phyloP scores from a whole-genome alignment of 2,888 invertebrate species.

The Drosophila maculinotata region DNA sequence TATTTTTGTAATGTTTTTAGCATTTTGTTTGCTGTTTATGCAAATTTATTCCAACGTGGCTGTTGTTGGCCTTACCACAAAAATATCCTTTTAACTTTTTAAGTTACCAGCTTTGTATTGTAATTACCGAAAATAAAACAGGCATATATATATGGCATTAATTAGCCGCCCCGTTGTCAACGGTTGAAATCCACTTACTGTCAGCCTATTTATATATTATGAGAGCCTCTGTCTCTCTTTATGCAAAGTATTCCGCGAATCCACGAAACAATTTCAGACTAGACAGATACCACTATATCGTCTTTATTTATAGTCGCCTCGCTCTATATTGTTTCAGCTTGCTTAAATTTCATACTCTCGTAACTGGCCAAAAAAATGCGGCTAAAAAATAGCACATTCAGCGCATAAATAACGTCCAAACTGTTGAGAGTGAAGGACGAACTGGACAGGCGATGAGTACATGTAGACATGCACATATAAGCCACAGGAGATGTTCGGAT shows the following conservation, averaged over 20 bases:
- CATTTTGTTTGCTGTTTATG: constrained; percentile 60
- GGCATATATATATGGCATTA: constrained; percentile 45
- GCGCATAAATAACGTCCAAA: constrained; percentile 47
- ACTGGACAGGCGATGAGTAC: constrained; percentile 1
- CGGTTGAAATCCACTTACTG: constrained; percentile 29
- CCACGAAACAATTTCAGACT: constrained; percentile 2
- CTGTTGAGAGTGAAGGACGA: constrained; percentile 4
- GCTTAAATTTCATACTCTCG: constrained; percentile 39
- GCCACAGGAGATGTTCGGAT: too few relatives aligned
- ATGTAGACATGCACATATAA: not conserved
- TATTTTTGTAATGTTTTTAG: constrained; percentile 27
- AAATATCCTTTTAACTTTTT: constrained; percentile 23
- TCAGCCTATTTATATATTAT: constrained; percentile 18
- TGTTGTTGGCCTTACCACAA: too few relatives aligned
- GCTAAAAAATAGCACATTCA: constrained; percentile 11
- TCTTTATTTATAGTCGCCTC: constrained; percentile 49
- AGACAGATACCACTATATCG: constrained; percentile 15
- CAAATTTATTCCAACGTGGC: constrained; percentile 47
- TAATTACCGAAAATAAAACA: constrained; percentile 34
- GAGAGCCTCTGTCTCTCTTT: not conserved
- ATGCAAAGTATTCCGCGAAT: constrained; percentile 17
- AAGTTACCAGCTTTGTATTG: constrained; percentile 16
- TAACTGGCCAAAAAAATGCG: constrained; percentile 12
- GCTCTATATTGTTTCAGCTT: constrained; percentile 26
- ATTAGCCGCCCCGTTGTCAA: constrained; percentile 44